Evolutionary conservation across 30 jellyfish, hydroid and myxozoan species (phyloP).

Genomic region (Aurelia sp.): DNA sequence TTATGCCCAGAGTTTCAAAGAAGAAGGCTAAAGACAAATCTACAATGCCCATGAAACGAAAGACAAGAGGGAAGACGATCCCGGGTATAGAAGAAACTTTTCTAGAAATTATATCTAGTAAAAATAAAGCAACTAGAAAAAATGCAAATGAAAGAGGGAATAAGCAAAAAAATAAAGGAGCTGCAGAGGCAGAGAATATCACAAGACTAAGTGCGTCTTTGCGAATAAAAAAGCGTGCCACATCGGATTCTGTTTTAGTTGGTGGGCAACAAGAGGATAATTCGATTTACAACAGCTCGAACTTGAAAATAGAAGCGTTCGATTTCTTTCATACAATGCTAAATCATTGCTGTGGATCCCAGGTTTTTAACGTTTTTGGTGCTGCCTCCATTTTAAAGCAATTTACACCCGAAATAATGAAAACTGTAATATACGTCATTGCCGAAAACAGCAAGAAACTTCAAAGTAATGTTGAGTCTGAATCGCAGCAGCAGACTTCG

Average conservation of each 20-base stretch:
- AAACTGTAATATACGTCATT: conserved; percentile 57
- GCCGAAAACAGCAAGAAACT: conserved; percentile 42
- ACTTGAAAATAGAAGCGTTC: conserved; percentile 86
- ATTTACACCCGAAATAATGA: conserved; percentile 82
- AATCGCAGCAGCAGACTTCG: conserved; percentile 19
- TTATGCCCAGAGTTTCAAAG: too few species aligned
- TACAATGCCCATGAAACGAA: conserved; percentile 23
- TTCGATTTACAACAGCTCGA: conserved; percentile 4
- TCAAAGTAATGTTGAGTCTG: conserved; percentile 1
- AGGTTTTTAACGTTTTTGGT: conserved; percentile 57
- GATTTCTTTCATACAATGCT: conserved; percentile 79
- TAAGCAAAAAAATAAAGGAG: background rate
- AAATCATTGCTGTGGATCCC: conserved; percentile 71
- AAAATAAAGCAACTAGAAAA: background rate
- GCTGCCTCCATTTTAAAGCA: conserved; percentile 86
- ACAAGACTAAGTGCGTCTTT: background rate
- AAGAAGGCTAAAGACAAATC: background rate
- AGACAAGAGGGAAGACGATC: conserved; percentile 1
- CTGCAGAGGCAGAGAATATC: background rate
- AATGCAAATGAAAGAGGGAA: too few species aligned
- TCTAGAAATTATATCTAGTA: background rate
- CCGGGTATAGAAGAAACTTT: conserved; percentile 51
- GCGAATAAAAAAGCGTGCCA: conserved; percentile 31
- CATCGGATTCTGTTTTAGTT: conserved; percentile 33
- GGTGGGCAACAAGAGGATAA: background rate